A percentile compares a stretch with the other conserved stretches of the same genome.
phyloP scores from a whole-genome alignment of 2,888 invertebrate genomes.

The Prostheceraeus crozeri region DNA sequence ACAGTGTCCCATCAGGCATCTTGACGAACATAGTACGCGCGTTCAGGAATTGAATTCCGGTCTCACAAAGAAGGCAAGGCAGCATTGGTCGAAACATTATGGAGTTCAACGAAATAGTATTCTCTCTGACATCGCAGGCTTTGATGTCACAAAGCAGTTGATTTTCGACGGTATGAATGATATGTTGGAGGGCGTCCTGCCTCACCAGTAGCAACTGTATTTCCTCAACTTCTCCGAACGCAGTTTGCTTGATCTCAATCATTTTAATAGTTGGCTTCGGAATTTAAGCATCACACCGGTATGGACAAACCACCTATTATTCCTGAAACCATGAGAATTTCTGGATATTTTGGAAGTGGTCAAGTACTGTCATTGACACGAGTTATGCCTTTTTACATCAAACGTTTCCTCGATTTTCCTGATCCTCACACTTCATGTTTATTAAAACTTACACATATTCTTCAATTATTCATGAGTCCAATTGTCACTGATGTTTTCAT shows the following conservation, averaged over 20 bases:
- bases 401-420: no score
- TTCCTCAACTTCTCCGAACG: background rate
- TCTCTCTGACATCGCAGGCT: background rate
- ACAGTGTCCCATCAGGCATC: background rate
- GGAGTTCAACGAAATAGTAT: background rate
- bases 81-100: background rate
- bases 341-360: background rate
- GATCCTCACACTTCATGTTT: background rate
- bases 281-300: background rate
- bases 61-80: background rate
- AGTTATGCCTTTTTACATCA: no score
- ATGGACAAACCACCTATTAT: background rate
- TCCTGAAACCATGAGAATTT: background rate
- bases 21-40: background rate
- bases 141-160: background rate
- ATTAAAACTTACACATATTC: background rate
- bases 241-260: background rate
- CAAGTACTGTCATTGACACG: background rate
- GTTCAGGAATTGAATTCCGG: background rate
- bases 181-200: constrained; percentile 1
- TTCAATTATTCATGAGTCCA: constrained; percentile 1
- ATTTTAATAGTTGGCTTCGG: background rate
- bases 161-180: constrained; percentile 7
- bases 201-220: background rate
- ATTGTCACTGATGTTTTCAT: background rate